Evolutionary conservation across 2,113 vertebrate species (phyloP).

Genomic region (Lophotis ruficrista): DNA sequence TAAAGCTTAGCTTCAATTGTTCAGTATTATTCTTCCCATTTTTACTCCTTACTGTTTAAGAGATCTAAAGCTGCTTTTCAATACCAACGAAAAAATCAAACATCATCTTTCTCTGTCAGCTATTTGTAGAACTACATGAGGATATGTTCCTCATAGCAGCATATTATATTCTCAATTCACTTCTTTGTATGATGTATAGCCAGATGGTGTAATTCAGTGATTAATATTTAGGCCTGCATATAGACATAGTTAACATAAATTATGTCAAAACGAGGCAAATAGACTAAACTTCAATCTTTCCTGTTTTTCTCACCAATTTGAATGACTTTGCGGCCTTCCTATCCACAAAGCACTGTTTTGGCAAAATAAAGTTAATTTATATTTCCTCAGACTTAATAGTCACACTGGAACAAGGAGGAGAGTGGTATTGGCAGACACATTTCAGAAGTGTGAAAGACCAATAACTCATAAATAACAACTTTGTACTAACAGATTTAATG

Average conservation of each 20-base stretch:
- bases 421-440: conserved; percentile 64
- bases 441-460: conserved; percentile 65
- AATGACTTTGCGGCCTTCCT: neutral
- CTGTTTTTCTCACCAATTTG: neutral
- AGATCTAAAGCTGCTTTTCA: neutral
- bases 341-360: neutral
- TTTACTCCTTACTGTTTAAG: neutral
- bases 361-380: conserved; percentile 30
- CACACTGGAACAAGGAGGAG: conserved; percentile 32
- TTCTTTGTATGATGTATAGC: neutral
- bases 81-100: neutral
- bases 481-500: conserved; percentile 73
- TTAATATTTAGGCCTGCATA: conserved; percentile 35
- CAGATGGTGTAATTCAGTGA: conserved; percentile 34
- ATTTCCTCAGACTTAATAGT: conserved; percentile 41
- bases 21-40: neutral
- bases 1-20: neutral
- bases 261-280: conserved; percentile 13
- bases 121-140: neutral
- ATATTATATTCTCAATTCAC: neutral
- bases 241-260: conserved; percentile 30
- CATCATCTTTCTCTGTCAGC: neutral
- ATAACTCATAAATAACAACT: conserved; percentile 74
- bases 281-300: conserved; percentile 23
- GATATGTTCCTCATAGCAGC: neutral